Percentiles rank a stretch among this genome's conserved stretches.
Evolutionary conservation across 2,797 vertebrate species (phyloP).

Genomic region (Austrolebias charrua): DNA sequence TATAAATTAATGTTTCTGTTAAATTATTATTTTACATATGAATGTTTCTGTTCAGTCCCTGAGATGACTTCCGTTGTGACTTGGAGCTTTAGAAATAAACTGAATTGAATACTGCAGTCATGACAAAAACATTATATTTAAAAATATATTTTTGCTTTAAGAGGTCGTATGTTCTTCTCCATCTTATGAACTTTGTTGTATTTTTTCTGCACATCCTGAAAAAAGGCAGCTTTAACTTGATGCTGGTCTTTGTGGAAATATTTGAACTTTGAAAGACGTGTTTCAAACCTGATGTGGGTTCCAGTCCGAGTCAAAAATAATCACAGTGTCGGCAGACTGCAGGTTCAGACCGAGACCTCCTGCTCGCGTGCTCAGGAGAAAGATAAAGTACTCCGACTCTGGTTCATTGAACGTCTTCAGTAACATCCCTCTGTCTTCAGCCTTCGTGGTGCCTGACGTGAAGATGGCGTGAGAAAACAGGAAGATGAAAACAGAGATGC

Average conservation of each 20-base stretch:
- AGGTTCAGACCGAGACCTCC: constrained; percentile 93
- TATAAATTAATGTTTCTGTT: too few relatives aligned
- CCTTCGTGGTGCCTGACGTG: constrained; percentile 90
- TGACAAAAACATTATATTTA: too few relatives aligned
- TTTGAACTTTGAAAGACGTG: neutral
- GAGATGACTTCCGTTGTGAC: too few relatives aligned
- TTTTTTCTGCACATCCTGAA: neutral
- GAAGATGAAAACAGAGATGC: neutral
- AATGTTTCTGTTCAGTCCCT: too few relatives aligned
- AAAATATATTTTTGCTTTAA: too few relatives aligned
- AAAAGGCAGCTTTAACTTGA: too few relatives aligned
- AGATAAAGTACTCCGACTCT: constrained; percentile 90
- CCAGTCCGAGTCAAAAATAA: constrained; percentile 98
- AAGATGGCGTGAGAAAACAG: neutral
- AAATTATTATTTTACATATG: too few relatives aligned
- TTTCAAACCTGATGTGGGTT: constrained; percentile 91
- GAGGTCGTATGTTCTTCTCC: too few relatives aligned
- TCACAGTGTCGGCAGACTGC: constrained; percentile 93
- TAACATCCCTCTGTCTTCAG: constrained; percentile 93
- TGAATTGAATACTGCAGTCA: too few relatives aligned
- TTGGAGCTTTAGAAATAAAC: too few relatives aligned
- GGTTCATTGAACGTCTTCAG: constrained; percentile 94
- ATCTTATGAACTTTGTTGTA: too few relatives aligned
- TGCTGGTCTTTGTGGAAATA: neutral
- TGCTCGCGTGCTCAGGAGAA: constrained; percentile 91